Evolutionary conservation across 2,888 invertebrate genomes (phyloP).

Genomic region (Drosophila paramelanica): DNA sequence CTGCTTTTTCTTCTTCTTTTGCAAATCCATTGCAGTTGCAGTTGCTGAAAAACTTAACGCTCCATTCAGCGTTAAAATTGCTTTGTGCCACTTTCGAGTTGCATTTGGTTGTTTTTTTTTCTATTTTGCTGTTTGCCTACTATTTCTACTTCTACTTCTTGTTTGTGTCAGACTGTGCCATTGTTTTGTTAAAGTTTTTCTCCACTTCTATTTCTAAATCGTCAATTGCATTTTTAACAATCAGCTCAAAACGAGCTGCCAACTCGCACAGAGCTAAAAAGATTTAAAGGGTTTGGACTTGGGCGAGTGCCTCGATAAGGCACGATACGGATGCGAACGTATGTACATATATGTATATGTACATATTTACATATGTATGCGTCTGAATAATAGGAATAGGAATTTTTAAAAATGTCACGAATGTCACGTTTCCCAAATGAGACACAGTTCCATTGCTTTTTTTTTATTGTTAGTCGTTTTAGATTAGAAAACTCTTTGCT

Average conservation of each 20-base stretch:
- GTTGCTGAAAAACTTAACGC: conserved; percentile 76
- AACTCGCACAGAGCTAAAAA: conserved; percentile 13
- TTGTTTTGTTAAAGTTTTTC: conserved; percentile 26
- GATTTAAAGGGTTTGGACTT: conserved; percentile 5
- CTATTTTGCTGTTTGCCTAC: conserved; percentile 21
- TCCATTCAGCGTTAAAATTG: conserved; percentile 80
- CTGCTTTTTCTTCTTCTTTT: conserved; percentile 15
- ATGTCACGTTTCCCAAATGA: conserved; percentile 47
- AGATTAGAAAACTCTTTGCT: not conserved
- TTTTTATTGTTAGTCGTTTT: not conserved
- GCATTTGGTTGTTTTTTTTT: conserved; percentile 48
- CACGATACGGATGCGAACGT: not conserved
- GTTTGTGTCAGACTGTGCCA: conserved; percentile 24
- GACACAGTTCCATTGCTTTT: not conserved
- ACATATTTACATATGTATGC: not conserved
- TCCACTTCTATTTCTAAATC: conserved; percentile 45
- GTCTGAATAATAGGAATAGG: not conserved
- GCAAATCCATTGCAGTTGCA: conserved; percentile 68
- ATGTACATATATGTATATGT: not conserved
- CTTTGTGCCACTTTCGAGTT: conserved; percentile 77
- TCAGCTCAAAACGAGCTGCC: conserved; percentile 33
- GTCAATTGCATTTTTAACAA: conserved; percentile 57
- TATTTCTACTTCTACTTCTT: conserved; percentile 16
- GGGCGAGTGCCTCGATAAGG: conserved; percentile 12
- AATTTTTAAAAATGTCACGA: conserved; percentile 34